Percentiles rank a stretch among this genome's conserved stretches.
Evolutionary conservation across 2,113 vertebrate genomes (phyloP).

Genomic region (Dolichotis patagonum): DNA sequence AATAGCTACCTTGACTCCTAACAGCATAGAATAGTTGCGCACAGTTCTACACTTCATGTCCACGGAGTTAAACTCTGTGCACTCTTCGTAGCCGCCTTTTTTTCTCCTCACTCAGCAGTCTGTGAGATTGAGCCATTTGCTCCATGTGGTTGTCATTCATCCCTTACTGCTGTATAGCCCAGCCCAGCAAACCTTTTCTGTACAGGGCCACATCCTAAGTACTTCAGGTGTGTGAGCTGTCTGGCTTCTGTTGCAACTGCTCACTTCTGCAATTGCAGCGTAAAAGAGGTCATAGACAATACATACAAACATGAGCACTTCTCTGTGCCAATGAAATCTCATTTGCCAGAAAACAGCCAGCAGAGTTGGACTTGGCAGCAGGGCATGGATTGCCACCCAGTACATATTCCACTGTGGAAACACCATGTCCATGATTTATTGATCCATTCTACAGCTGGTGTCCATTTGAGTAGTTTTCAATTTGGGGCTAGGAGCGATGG

Average conservation of each 20-base stretch:
- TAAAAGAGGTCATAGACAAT: neutral
- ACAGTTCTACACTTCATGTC: neutral
- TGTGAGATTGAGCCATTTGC: neutral
- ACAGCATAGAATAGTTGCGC: neutral
- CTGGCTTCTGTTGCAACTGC: neutral
- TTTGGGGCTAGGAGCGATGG: neutral
- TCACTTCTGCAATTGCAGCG: neutral
- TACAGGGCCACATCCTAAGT: neutral
- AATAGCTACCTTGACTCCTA: neutral
- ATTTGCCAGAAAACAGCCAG: neutral
- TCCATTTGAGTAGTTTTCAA: neutral
- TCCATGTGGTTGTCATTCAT: neutral
- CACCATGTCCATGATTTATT: neutral
- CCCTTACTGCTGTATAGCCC: neutral
- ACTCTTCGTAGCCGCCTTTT: neutral
- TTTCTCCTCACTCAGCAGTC: neutral
- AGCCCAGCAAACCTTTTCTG: neutral
- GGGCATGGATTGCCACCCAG: neutral
- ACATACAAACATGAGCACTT: neutral
- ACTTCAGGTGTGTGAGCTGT: neutral
- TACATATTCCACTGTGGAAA: neutral
- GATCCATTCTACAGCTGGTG: neutral
- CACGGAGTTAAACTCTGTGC: neutral
- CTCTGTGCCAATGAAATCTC: neutral
- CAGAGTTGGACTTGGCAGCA: neutral